A percentile compares a stretch with the other conserved stretches of the same genome.
Conservation (phyloP, 2,113 vertebrate species). For the Lanius ludovicianus region DNA sequence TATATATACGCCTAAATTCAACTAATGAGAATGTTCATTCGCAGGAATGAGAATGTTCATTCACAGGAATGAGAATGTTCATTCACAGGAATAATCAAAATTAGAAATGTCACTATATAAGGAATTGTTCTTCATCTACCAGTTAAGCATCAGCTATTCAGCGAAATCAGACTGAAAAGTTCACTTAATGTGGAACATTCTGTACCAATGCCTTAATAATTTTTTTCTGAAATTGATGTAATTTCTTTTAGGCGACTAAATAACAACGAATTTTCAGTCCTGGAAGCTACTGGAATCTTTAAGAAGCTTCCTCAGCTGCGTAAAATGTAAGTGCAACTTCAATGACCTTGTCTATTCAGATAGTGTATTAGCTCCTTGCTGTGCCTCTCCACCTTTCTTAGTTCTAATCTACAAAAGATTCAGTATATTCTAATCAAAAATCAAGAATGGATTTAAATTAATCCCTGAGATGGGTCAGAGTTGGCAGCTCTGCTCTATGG, state of each 20-base stretch:
- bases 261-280: conserved; percentile 96
- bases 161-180: neutral
- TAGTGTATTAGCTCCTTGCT: neutral
- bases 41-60: neutral
- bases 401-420: neutral
- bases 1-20: neutral
- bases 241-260: conserved; percentile 85
- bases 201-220: neutral
- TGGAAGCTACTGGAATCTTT: conserved; percentile 96
- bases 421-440: neutral
- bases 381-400: neutral
- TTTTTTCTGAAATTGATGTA: neutral
- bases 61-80: neutral
- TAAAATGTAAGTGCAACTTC: conserved; percentile 89
- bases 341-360: neutral
- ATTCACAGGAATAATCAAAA: neutral
- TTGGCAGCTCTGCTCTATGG: neutral
- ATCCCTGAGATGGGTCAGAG: neutral
- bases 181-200: neutral
- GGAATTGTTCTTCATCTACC: neutral
- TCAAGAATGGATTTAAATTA: neutral
- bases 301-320: conserved; percentile 96
- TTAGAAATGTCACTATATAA: neutral
- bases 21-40: neutral
- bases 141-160: neutral